Base-by-base conservation (phyloP, 1,140 invertebrate species). In the Trinorchestia longiramus region DNA sequence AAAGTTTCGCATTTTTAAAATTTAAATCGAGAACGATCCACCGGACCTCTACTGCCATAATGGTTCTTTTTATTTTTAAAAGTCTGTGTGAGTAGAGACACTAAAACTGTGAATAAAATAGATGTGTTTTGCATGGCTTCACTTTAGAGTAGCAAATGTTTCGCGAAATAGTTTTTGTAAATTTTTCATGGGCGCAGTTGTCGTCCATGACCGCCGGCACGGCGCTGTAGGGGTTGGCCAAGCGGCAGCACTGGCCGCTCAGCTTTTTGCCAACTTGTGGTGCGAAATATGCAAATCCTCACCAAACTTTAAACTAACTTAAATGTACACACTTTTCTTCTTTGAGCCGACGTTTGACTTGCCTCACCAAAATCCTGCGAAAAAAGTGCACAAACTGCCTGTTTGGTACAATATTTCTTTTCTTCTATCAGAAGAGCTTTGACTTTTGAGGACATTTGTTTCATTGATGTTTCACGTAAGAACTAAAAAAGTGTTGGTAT, bases 281-380 rank as follows among this genome's bases (percentile, higher is more conserved):
- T 40, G 92, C 43, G 43, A 94, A 94, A 94, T 94, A 94, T 94
- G 92, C 92, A 45, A 94, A 94, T 94, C 92, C 92, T 43, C 92
- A 94, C 43, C 92, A 94, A 94, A 94, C 92, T 94, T 94, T 94
- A 45, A 94, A 94, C 92, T 94, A 94, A 94, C 92, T 94, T 94
- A 45, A 94, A 94, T 94, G 92, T 94, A 94, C 92, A 94, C 92
- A 94, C 92, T 94, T 94, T 94, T 94, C 92, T 94, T 94, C 44
- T 94, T 94, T 94, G 92, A 47, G 43, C 92, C 92, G 92, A 94
- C 92, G 92, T 94, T 94, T 94, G 92, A 94, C 92, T 94, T 94
- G 92, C 92, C 92, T 94, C 43, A 43, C 43, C 47, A 94, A 94
- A 92, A 0, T 94, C 44, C 19, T 43, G 4, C 92, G 15, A 45